Evolutionary conservation across 2,113 vertebrate species (phyloP), one percentile per base, ranked within the genome.

Genomic region (Tinamus guttatus): DNA sequence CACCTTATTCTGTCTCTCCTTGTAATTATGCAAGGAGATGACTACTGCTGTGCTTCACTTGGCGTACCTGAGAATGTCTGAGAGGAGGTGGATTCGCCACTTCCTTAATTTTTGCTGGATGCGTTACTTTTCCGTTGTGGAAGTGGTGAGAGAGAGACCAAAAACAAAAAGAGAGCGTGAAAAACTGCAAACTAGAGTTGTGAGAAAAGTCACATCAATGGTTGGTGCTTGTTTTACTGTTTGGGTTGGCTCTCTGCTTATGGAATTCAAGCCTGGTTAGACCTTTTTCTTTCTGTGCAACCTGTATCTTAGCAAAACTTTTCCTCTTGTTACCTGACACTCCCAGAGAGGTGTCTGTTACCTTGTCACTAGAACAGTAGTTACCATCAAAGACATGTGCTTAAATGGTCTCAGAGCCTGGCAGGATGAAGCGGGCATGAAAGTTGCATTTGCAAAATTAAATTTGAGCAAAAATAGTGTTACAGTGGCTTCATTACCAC

Each of bases 281-380:
- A 73, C 24, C 49, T 3, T 1, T 78, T 74, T 77, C 63, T 43
- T 81, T 47, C 22, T 51, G 17, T 65, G 54, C 74, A 45, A 45
- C 8, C 30, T 1, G 0, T 68, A 41, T 22, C 40, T 43, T 51
- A 49, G 62, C 7, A 64, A 32, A 81, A 27, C 9, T 19, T 71
- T 24, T 70, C 15, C 8, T 62, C 0, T 27, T 82, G 49, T 64
- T 51, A 25, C 30, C n/a, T 74, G 4, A 18, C 0, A 2, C 20
- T 73, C 41, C 34, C 32, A 34, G n/a, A n/a, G n/a, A n/a, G 18
- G 30, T 52, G 11, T 20, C 70, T 85, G 34, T 56, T 68, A 2
- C 59, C n/a, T n/a, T 70, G 32, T 10, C 79, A 75, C 38, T 19
- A 67, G 82, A 36, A 30, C 34, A 19, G 18, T 30, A n/a, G 38